phyloP scores from a whole-genome alignment of 1,140 invertebrate genomes.

The Wiebesia pumilae region DNA sequence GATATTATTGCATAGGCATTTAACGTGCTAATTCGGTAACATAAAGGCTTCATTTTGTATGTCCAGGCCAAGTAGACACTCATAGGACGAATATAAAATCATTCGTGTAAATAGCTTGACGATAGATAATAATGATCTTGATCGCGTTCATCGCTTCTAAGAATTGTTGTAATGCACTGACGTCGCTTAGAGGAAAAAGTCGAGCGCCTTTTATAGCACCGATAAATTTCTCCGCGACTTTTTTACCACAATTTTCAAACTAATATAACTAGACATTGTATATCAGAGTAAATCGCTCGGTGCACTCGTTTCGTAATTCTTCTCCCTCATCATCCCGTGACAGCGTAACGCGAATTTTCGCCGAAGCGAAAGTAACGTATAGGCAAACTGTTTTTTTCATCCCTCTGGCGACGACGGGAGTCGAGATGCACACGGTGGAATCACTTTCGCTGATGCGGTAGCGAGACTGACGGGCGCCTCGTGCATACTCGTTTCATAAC shows the following conservation, averaged over 20 bases:
- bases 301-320: neutral
- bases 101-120: slow-evolving; percentile 4
- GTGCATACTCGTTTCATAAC: neutral
- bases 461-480: neutral
- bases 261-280: slow-evolving; percentile 22
- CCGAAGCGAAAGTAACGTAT: neutral
- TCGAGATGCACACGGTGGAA: neutral
- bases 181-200: neutral
- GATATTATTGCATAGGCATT: neutral
- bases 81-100: slow-evolving; percentile 1
- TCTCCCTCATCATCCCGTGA: neutral
- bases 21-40: neutral
- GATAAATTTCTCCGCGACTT: slow-evolving; percentile 29
- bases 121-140: slow-evolving; percentile 32
- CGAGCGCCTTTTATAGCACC: slow-evolving; percentile 19
- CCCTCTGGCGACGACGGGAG: neutral
- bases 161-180: neutral
- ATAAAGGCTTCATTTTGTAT: too few relatives aligned
- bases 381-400: neutral
- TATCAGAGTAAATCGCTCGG: neutral
- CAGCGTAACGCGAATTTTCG: slow-evolving; percentile 1
- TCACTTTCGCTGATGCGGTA: neutral
- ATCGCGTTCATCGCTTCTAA: neutral
- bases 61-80: too few relatives aligned
- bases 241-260: slow-evolving; percentile 35